Percentiles rank a stretch among this genome's conserved stretches.
Conservation (phyloP, 1,140 invertebrate species). For the Lamellibrachia luymesi region DNA sequence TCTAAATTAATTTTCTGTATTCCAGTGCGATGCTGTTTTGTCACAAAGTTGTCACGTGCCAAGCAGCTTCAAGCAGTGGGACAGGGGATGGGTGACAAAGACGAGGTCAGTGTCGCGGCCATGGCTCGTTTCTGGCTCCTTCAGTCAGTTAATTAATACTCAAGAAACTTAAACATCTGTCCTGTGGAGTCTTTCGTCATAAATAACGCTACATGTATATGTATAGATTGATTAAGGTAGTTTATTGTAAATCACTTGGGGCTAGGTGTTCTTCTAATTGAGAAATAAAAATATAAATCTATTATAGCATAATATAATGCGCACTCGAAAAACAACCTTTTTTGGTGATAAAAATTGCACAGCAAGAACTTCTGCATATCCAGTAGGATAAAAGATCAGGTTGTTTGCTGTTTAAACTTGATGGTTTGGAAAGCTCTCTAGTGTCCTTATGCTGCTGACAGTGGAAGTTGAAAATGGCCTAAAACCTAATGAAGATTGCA, state of each 20-base stretch:
- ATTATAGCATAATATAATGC: too few species aligned
- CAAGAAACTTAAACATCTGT: too few species aligned
- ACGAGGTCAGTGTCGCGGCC: neutral
- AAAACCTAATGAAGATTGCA: neutral
- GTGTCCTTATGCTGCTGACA: neutral
- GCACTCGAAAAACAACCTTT: too few species aligned
- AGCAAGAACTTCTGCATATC: neutral
- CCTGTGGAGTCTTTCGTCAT: too few species aligned
- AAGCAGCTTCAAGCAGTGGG: constrained; percentile 59
- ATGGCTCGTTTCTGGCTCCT: too few species aligned
- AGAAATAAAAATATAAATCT: too few species aligned
- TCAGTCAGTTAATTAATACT: too few species aligned
- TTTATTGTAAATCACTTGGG: too few species aligned
- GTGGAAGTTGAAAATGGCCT: neutral
- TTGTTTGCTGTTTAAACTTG: neutral
- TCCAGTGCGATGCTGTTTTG: constrained; percentile 73
- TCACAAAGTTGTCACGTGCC: constrained; percentile 72
- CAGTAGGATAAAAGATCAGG: neutral
- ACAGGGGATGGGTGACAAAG: constrained; percentile 24
- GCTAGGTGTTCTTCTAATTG: too few species aligned
- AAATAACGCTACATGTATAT: too few species aligned
- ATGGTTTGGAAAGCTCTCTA: too few species aligned
- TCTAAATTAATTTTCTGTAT: neutral
- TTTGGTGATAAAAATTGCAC: neutral
- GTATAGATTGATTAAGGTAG: too few species aligned